Evolutionary conservation across 2,888 invertebrate species (phyloP).

Genomic region (Aphodius sticticus): DNA sequence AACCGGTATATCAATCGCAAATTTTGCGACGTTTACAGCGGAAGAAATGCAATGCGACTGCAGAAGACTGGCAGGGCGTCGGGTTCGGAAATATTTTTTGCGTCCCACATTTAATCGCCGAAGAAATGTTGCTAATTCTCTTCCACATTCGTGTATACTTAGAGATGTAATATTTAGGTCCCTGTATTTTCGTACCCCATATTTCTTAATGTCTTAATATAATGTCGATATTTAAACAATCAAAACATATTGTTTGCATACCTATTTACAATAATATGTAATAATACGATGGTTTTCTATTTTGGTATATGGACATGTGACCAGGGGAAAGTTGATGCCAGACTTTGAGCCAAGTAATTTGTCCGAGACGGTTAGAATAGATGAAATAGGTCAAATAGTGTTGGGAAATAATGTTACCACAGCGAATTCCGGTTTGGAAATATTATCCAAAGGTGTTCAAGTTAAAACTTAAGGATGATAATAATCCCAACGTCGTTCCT

Average conservation of each 20-base stretch:
- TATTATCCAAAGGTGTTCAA: not conserved
- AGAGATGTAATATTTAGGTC: not conserved
- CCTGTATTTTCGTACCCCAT: not conserved
- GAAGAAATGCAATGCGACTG: not conserved
- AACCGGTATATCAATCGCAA: not conserved
- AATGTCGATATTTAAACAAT: not conserved
- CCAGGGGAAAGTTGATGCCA: not conserved
- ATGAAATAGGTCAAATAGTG: not conserved
- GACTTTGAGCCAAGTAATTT: not conserved
- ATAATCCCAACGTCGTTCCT: not conserved
- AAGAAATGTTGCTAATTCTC: not conserved
- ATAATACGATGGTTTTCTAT: not conserved
- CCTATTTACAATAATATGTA: not conserved
- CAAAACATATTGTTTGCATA: not conserved
- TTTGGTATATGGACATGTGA: not conserved
- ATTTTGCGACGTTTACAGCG: not conserved
- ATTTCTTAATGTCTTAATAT: not conserved
- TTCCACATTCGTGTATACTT: not conserved
- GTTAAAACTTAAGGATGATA: not conserved
- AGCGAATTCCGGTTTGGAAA: not conserved
- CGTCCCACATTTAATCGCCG: not conserved
- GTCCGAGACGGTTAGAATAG: conserved; percentile 4
- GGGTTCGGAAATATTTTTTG: not conserved
- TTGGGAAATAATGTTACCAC: not conserved
- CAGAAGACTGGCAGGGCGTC: not conserved